Base-by-base conservation (phyloP, 1,140 invertebrate genomes). In the Lepidurus couesii region DNA sequence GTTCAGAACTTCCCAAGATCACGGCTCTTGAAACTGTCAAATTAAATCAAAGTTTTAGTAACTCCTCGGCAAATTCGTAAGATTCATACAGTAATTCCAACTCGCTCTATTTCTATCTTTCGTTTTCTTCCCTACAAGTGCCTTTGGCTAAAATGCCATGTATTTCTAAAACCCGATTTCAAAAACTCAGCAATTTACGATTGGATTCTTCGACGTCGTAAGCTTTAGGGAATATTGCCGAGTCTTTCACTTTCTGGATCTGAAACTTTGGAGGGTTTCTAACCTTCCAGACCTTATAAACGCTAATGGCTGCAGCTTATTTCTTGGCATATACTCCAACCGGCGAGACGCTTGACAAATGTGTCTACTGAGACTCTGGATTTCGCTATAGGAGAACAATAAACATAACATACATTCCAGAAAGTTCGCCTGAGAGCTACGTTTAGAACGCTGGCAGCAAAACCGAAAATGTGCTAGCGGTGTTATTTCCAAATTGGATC, bases 21-120 rank as follows among this genome's bases (percentile, higher is more conserved):
- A 93, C 91, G 44, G 94, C 93, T 86, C 94, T 92, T 75, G 94
- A 95, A 80, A 95, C 94, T 96, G 89, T 78, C 79, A 80, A 78
- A 42, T 44, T 76, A 75, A 79, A 42, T 16, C 11, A 42, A 47
- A 34, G 42, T 16, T 8, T 34, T 44, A 77, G 43, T 26, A 44
- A 21, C 73, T 24, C 24, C 73, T 24, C 13, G 21, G 34, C 24
- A 74, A 73, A 16, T 24, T 74, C 16, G 0, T 24, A 24, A 24
- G 1, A 74, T 34, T 34, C 34, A 34, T 34, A 34, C 2, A 34
- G 4, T 34, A 4, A 34, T 34, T 34, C 34, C 34, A 34, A 34
- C 34, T 34, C 34, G 34, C 34, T 34, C 34, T 4, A 4, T 34
- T 34, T 34, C 34, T 34, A 4, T 34, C 34, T 34, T 34, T 34